phyloP scores from a whole-genome alignment of 1,140 invertebrate genomes.

The Drosophila biarmipes region DNA sequence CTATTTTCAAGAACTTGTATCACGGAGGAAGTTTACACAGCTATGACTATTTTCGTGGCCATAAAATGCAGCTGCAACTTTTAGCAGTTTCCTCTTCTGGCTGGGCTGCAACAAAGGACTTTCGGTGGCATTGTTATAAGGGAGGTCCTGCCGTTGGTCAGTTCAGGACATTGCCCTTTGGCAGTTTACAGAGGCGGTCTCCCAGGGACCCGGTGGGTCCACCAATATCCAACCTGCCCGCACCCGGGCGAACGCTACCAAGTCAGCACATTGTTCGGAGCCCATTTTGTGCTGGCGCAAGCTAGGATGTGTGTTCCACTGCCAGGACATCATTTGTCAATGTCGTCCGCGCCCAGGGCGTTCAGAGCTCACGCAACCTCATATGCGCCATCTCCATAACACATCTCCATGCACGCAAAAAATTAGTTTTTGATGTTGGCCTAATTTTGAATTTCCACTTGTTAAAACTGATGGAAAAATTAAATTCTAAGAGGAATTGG shows the following conservation, averaged over 20 bases:
- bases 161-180: slow-evolving; percentile 64
- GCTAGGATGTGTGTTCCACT: slow-evolving; percentile 35
- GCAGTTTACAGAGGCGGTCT: slow-evolving; percentile 19
- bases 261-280: slow-evolving; percentile 51
- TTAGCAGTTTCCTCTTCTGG: slow-evolving; percentile 26
- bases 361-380: slow-evolving; percentile 56
- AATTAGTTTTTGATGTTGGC: no score
- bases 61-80: slow-evolving; percentile 78
- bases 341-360: slow-evolving; percentile 62
- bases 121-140: slow-evolving; percentile 62
- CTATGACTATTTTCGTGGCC: slow-evolving; percentile 55
- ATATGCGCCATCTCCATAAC: slow-evolving; percentile 43
- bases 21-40: slow-evolving; percentile 37
- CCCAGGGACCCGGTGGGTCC: slow-evolving; percentile 62
- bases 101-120: slow-evolving; percentile 60
- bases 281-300: slow-evolving; percentile 11
- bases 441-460: no score
- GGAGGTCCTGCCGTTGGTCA: slow-evolving; percentile 42
- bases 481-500: no score
- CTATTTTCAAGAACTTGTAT: slow-evolving; percentile 28
- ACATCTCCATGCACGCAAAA: slow-evolving; percentile 14
- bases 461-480: no score
- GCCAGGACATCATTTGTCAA: slow-evolving; percentile 76
- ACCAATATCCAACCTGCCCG: slow-evolving; percentile 59
- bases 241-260: slow-evolving; percentile 1